These are phyloP conservation scores for Dolomedes plantarius DNA, from an alignment of 2,888 invertebrate genomes.

Conservation along the genomic window DNA sequence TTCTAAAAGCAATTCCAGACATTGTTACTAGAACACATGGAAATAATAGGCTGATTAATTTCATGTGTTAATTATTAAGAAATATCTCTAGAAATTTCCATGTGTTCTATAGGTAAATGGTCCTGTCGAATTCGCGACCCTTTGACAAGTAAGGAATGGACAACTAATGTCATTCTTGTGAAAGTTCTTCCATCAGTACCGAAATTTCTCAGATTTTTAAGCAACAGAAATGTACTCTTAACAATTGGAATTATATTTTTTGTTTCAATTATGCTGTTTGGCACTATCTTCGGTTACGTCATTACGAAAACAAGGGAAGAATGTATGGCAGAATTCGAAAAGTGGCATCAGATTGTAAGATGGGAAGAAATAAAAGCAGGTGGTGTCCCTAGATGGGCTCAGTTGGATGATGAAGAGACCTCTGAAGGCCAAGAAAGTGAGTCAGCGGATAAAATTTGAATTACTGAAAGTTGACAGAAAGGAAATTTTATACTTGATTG, in stretches of 20 bases:
- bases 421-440: not conserved
- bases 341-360: conserved; percentile 31
- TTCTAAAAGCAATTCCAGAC: too few relatives aligned
- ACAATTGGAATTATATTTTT: not conserved
- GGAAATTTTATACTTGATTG: too few relatives aligned
- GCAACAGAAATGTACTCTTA: conserved; percentile 10
- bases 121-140: conserved; percentile 13
- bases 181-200: conserved; percentile 30
- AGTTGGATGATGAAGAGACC: not conserved
- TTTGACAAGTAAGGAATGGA: conserved; percentile 23
- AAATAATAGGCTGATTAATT: too few relatives aligned
- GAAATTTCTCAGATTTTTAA: not conserved
- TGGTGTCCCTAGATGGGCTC: not conserved
- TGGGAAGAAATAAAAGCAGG: not conserved
- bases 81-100: too few relatives aligned
- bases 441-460: not conserved
- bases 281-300: conserved; percentile 17
- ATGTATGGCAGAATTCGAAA: conserved; percentile 20
- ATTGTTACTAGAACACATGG: too few relatives aligned
- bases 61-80: too few relatives aligned
- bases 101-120: conserved; percentile 34
- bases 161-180: conserved; percentile 28
- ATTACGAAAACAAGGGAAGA: conserved; percentile 25
- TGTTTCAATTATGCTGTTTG: not conserved
- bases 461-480: too few relatives aligned